Base-by-base conservation (phyloP, 2,888 invertebrate genomes). In the Hermaeophaga mercurialis region DNA sequence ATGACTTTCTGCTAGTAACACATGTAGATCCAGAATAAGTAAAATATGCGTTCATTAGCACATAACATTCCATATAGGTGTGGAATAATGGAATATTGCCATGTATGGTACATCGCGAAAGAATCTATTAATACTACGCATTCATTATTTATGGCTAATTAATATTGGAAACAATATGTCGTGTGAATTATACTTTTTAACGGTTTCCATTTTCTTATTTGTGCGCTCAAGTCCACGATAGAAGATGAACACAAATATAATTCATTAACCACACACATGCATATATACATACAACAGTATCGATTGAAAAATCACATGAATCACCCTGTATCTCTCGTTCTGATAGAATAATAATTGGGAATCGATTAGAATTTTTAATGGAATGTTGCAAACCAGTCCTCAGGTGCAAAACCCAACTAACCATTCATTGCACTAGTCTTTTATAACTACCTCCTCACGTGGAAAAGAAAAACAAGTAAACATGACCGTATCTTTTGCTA, bases 281-380 rank as follows among this genome's bases (percentile, higher is more conserved):
- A n/a, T n/a, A n/a, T 24, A 1, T 18, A 15, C 12, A 36, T 38
- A 15, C n/a, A n/a, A n/a, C n/a, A n/a, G n/a, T n/a, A n/a, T n/a
- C n/a, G n/a, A n/a, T n/a, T n/a, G n/a, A n/a, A n/a, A n/a, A n/a
- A n/a, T n/a, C n/a, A n/a, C n/a, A n/a, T n/a, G n/a, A n/a, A n/a
- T n/a, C n/a, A n/a, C n/a, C n/a, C n/a, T n/a, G n/a, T n/a, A n/a
- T n/a, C n/a, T n/a, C n/a, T n/a, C n/a, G 41, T 54, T 59, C 56
- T 26, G 50, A 49, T 45, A 31, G 45, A 41, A 59, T 54, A 59
- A 56, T 44, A 38, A 54, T 55, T 55, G 46, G 59, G 59, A 56
- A 55, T 44, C 43, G 44, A 52, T 56, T 56, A 50, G 54, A 56
- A 54, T 54, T 59, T 52, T 59, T 49, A 12, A 59, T 59, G 56